Base-by-base conservation (phyloP, 2,888 invertebrate genomes). In the Helleia helle region DNA sequence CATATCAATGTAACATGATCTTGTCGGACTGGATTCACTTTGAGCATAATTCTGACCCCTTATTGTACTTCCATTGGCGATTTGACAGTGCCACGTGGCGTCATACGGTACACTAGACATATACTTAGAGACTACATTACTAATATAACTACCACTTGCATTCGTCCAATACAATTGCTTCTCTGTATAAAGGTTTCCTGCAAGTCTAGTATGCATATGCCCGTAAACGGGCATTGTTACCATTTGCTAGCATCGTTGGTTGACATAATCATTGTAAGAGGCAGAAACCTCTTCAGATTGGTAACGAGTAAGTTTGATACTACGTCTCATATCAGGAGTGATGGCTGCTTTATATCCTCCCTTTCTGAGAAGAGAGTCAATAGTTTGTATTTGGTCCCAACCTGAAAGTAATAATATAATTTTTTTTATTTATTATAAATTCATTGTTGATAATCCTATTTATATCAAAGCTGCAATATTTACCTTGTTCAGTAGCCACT, bases 381-480 rank as follows among this genome's bases (percentile, higher is more conserved):
- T 97, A 14, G 99, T 99, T 85, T 99, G 97, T 53, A 95, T 90
- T 84, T 96, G 96, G 89, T 99, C 95, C 99, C 99, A 99, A 59
- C 98, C 98, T 98, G 79, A 13, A 84, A 69, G 15, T 44, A 8
- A 12, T 13, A 17, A 11, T 15, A 9, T 2, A 27, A 15, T 1
- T 11, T 36, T 9, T n/a, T n/a, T n/a, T n/a, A n/a, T n/a, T n/a
- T n/a, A n/a, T n/a, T n/a, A n/a, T n/a, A n/a, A n/a, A n/a, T n/a
- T n/a, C n/a, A n/a, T n/a, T n/a, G n/a, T n/a, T n/a, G n/a, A n/a
- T n/a, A n/a, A n/a, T n/a, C n/a, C n/a, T n/a, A n/a, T n/a, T n/a
- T n/a, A n/a, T n/a, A n/a, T n/a, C n/a, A n/a, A n/a, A n/a, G n/a
- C n/a, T n/a, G n/a, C n/a, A n/a, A n/a, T 25, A 30, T 47, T 40